phyloP scores from a whole-genome alignment of 1,140 invertebrate species.

The Sinonovacula constricta region DNA sequence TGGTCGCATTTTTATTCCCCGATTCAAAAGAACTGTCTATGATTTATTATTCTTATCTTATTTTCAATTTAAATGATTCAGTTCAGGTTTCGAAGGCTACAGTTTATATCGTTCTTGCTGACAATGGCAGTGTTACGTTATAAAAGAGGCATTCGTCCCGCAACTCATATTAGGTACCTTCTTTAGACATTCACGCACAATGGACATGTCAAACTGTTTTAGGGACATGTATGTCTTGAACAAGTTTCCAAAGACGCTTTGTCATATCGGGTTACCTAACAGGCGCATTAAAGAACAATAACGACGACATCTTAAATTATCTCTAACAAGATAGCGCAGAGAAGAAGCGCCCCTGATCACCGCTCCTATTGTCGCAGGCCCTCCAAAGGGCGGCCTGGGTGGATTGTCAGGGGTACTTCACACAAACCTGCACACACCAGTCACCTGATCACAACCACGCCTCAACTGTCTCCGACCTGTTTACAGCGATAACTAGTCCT shows the following conservation, averaged over 20 bases:
- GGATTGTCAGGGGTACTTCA: too few relatives aligned
- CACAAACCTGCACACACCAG: too few relatives aligned
- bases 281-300: slow-evolving; percentile 44
- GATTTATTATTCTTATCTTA: slow-evolving; percentile 44
- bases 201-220: slow-evolving; percentile 25
- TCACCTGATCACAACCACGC: too few relatives aligned
- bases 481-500: too few relatives aligned
- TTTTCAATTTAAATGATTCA: slow-evolving; percentile 45
- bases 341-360: slow-evolving; percentile 20
- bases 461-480: too few relatives aligned
- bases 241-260: slow-evolving; percentile 18
- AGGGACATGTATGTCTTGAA: slow-evolving; percentile 32
- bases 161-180: slow-evolving; percentile 32
- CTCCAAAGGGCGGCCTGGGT: too few relatives aligned
- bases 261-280: slow-evolving; percentile 29
- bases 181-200: slow-evolving; percentile 39
- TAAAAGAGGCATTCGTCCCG: slow-evolving; percentile 1
- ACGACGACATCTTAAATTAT: slow-evolving; percentile 51
- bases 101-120: not conserved
- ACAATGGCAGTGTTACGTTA: slow-evolving; percentile 44
- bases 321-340: slow-evolving; percentile 45
- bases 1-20: not conserved
- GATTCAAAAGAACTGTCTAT: not conserved
- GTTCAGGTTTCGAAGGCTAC: slow-evolving; percentile 25
- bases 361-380: too few relatives aligned